A percentile compares a stretch with the other conserved stretches of the same genome.
Evolutionary conservation across 2,797 vertebrate species (phyloP).

Genomic region (Propithecus perrieri): DNA sequence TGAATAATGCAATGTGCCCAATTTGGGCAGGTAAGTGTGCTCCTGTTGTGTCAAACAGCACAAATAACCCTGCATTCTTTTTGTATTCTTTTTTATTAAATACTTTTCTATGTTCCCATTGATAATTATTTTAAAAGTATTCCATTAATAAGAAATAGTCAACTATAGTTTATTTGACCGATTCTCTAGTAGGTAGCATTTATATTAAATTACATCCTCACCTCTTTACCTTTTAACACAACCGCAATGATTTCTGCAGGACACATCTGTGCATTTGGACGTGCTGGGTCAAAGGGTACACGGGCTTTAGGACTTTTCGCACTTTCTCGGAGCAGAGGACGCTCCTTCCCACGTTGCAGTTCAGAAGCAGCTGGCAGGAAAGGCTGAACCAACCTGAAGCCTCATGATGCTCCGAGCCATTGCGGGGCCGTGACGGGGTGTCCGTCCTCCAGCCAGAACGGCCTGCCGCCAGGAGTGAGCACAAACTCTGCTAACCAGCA

Average conservation of each 20-base stretch:
- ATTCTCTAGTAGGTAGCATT: too few relatives aligned
- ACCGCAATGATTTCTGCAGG: background rate
- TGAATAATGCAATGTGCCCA: too few relatives aligned
- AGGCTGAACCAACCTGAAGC: background rate
- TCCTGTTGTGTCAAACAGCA: too few relatives aligned
- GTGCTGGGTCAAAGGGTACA: background rate
- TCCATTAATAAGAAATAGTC: too few relatives aligned
- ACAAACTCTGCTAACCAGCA: background rate
- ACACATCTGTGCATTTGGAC: background rate
- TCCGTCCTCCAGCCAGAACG: background rate
- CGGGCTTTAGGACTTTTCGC: background rate
- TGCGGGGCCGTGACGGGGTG: accelerated
- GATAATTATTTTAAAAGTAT: too few relatives aligned
- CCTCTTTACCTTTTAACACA: background rate
- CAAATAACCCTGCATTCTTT: too few relatives aligned
- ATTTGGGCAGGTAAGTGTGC: too few relatives aligned
- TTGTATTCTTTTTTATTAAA: too few relatives aligned
- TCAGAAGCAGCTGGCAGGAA: background rate
- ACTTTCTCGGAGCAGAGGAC: accelerated
- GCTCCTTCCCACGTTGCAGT: too few relatives aligned
- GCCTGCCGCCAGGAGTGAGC: background rate
- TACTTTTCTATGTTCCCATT: too few relatives aligned
- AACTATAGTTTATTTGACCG: too few relatives aligned
- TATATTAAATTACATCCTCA: too few relatives aligned
- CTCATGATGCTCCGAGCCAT: accelerated